phyloP scores from a whole-genome alignment of 1,140 invertebrate species.

The Linepithema humile region DNA sequence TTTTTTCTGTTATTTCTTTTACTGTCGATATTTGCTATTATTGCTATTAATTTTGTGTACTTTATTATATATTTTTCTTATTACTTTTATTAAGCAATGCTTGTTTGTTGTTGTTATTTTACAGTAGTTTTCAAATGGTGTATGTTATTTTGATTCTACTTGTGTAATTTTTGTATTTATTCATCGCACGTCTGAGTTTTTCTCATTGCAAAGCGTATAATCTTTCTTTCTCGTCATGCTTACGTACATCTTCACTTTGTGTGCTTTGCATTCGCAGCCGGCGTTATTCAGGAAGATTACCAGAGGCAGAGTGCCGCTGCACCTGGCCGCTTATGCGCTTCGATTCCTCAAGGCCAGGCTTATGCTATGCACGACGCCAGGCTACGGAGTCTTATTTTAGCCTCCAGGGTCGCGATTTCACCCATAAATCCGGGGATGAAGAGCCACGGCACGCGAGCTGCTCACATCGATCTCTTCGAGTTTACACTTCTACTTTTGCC shows the following conservation, averaged over 20 bases:
- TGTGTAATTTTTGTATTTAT: neutral
- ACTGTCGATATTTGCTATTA: neutral
- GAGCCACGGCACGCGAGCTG: constrained; percentile 11
- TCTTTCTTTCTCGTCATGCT: neutral
- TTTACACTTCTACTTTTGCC: constrained; percentile 32
- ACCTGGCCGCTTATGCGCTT: constrained; percentile 2
- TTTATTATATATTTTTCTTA: neutral
- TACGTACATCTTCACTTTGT: neutral
- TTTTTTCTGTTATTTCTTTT: neutral
- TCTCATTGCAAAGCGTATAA: neutral
- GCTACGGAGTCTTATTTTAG: constrained; percentile 26
- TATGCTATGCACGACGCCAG: neutral
- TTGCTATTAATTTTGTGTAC: neutral
- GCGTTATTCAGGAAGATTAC: constrained; percentile 33
- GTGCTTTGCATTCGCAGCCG: constrained; percentile 7
- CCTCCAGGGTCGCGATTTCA: constrained; percentile 11
- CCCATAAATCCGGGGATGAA: constrained; percentile 31
- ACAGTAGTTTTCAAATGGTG: neutral
- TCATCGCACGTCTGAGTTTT: neutral
- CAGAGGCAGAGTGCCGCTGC: neutral
- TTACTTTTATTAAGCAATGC: neutral
- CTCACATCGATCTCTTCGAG: neutral
- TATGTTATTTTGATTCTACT: neutral
- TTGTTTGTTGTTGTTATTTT: neutral
- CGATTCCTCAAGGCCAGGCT: constrained; percentile 23